These are phyloP conservation scores for Rhinoderma darwinii DNA, from an alignment of 2,113 vertebrate genomes.

Conservation along the genomic window DNA sequence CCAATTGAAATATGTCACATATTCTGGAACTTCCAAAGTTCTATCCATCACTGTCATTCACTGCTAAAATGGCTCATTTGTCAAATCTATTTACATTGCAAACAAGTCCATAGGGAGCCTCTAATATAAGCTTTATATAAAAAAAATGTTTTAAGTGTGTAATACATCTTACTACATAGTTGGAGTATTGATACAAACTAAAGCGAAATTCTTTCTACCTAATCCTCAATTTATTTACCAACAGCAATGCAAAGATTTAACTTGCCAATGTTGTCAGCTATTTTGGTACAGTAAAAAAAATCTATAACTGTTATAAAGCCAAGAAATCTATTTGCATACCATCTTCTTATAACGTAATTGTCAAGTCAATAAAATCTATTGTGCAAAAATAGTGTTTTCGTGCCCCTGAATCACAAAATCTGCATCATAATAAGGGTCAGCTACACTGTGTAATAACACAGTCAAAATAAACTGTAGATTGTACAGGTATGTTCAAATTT, in stretches of 20 bases:
- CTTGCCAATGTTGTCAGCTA: not conserved
- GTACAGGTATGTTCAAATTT: not conserved
- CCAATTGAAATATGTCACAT: conserved; percentile 35
- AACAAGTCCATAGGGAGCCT: conserved; percentile 8
- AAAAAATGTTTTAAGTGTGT: not conserved
- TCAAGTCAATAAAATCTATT: conserved; percentile 21
- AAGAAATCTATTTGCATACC: conserved; percentile 17
- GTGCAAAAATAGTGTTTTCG: not conserved
- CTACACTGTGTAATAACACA: not conserved
- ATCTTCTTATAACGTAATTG: conserved; percentile 24
- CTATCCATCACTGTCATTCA: conserved; percentile 56
- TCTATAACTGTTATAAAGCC: not conserved
- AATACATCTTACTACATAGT: not conserved
- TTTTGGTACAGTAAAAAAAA: conserved; percentile 6
- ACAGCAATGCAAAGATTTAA: not conserved
- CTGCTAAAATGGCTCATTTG: conserved; percentile 46
- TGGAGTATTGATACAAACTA: not conserved
- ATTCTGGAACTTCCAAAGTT: conserved; percentile 36
- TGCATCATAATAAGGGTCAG: not conserved
- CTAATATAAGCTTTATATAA: not conserved
- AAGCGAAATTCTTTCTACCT: not conserved
- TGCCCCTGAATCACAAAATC: not conserved
- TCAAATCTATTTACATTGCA: conserved; percentile 40
- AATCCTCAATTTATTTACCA: not conserved
- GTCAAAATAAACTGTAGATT: not conserved